phyloP scores from a whole-genome alignment of 2,797 vertebrate genomes.

The Taenioides sp. region DNA sequence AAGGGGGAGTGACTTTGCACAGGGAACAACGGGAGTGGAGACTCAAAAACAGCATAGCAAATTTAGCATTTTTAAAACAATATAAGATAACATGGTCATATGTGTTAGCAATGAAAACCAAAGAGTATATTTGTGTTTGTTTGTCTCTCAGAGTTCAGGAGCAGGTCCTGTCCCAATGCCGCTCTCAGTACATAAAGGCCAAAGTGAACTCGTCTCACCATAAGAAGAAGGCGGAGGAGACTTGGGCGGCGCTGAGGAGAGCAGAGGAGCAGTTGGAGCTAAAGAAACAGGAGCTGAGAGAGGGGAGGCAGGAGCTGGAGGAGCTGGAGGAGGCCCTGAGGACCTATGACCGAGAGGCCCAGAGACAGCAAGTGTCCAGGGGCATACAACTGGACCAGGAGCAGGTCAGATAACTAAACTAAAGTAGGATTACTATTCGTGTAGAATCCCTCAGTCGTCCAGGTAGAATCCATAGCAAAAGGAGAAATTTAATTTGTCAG shows the following conservation, averaged over 20 bases:
- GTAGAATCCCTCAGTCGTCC: no score
- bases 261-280: slow-evolving; percentile 66
- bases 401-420: slow-evolving; percentile 78
- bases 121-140: no score
- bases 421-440: no score
- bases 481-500: no score
- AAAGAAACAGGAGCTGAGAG: slow-evolving; percentile 79
- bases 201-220: slow-evolving; percentile 89
- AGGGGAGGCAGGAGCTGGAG: slow-evolving; percentile 73
- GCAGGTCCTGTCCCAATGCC: slow-evolving; percentile 77
- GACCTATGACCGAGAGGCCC: slow-evolving; percentile 78
- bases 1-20: no score
- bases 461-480: no score
- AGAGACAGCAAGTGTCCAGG: slow-evolving; percentile 62
- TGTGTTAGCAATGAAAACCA: no score
- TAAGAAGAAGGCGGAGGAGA: slow-evolving; percentile 80
- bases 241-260: slow-evolving; percentile 69
- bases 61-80: no score
- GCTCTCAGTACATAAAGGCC: slow-evolving; percentile 86
- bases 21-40: no score
- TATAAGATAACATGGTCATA: no score
- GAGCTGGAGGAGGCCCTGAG: slow-evolving; percentile 81
- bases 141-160: slow-evolving; percentile 79
- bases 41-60: no score
- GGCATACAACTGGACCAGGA: slow-evolving; percentile 80